Evolutionary conservation across 2,888 invertebrate species (phyloP).

Genomic region (Drosophila setosimentum): DNA sequence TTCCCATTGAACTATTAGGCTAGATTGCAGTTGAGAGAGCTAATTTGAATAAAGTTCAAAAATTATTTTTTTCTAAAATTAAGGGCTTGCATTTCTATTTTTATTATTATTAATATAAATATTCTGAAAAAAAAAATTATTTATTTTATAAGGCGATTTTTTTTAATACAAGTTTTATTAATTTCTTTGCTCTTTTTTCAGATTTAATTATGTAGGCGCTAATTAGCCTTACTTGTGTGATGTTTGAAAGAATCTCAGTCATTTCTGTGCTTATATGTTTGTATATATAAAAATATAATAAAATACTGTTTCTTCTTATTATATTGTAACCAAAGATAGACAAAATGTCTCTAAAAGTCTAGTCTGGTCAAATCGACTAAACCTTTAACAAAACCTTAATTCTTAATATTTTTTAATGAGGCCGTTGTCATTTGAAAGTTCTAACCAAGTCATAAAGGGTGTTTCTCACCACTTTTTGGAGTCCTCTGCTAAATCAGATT

Average conservation of each 20-base stretch:
- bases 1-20: too few relatives aligned
- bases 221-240: background rate
- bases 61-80: too few relatives aligned
- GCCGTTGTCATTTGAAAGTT: background rate
- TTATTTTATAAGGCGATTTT: background rate
- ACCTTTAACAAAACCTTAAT: background rate
- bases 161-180: too few relatives aligned
- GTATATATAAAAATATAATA: background rate
- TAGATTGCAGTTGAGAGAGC: background rate
- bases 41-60: too few relatives aligned
- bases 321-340: background rate
- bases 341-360: background rate
- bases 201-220: background rate
- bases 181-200: background rate
- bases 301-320: background rate
- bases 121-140: background rate
- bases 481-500: background rate
- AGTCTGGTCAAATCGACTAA: background rate
- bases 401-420: background rate
- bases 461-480: too few relatives aligned
- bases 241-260: background rate
- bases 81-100: too few relatives aligned
- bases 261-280: background rate
- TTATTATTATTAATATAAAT: background rate
- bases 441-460: background rate